Evolutionary conservation across 1,140 invertebrate genomes (phyloP), one percentile per base, ranked within the genome.

Genomic region (Centruroides vittatus): DNA sequence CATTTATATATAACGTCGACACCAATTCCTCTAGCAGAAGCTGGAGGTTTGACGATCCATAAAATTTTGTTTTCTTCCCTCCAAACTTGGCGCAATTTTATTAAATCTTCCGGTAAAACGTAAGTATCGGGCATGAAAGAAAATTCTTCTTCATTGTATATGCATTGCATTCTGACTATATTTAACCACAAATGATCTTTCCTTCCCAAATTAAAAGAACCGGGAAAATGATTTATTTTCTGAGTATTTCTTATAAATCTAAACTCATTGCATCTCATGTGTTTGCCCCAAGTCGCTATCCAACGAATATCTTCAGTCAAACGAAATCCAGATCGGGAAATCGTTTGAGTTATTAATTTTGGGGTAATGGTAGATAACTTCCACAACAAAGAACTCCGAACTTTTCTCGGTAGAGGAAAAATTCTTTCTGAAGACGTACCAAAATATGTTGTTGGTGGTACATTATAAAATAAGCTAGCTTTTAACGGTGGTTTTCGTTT

Each of bases 151-250:
- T 81, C 79, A 7, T 88, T 85, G 73, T 84, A 82, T 66, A 84
- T 87, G 1, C 78, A 71, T 68, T 86, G 85, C 69, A 92, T 80
- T 69, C 85, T 80, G 66, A 69, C 69, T 46, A 81, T 62, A 70
- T 92, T 93, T 36, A 85, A 79, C 92, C 93, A 98, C 35, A 98
- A 78, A 35, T 89, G 77, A 74, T 98, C 95, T 75, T 98, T 98
- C 1, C 95, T 78, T 1, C 95, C 95, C 55, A 98, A 86, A 74
- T 98, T 92, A 75, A 97, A 98, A 8, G 91, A 93, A n/a, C 93
- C 94, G 0, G 95, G 93, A 71, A 97, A 93, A 73, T 98, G 95
- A 74, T 98, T 98, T 68, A 98, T 80, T 78, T 97, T 67, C 57
- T 73, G 72, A 69, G 69, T 74, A 51, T 62, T 67, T 34, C 72